phyloP scores from a whole-genome alignment of 2,113 vertebrate genomes.

The Gymnobelideus leadbeateri region DNA sequence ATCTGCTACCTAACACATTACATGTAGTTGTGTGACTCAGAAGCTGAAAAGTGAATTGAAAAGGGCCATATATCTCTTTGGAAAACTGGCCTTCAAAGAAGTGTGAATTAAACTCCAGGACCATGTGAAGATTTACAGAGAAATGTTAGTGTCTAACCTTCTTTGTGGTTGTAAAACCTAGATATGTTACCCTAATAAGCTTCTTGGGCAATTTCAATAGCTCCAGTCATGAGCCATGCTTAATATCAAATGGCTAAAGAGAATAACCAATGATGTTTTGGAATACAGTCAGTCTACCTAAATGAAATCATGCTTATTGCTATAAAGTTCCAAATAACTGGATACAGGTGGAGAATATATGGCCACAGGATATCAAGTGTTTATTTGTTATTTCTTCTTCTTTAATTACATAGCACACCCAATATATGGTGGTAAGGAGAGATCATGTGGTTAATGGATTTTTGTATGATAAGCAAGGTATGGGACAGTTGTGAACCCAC shows the following conservation, averaged over 20 bases:
- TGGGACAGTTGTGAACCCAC: neutral
- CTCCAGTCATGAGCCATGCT: neutral
- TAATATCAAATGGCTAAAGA: constrained; percentile 9
- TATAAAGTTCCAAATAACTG: neutral
- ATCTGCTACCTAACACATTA: neutral
- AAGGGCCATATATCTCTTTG: neutral
- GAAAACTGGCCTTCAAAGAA: neutral
- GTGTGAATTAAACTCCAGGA: neutral
- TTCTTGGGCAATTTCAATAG: fast-evolving
- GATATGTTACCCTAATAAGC: neutral
- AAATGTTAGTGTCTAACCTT: fast-evolving
- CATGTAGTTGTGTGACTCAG: neutral
- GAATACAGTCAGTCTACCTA: neutral
- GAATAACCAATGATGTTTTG: neutral
- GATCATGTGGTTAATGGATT: neutral
- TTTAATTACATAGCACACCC: neutral
- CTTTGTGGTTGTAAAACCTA: neutral
- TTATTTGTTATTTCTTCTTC: neutral
- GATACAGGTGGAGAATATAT: neutral
- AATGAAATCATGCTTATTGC: neutral
- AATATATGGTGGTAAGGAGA: neutral
- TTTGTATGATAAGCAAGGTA: neutral
- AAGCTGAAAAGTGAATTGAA: neutral
- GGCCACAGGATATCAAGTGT: neutral
- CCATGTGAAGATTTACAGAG: neutral